Evolutionary conservation across 2,113 vertebrate genomes (phyloP).

Genomic region (Trinectes maculatus): DNA sequence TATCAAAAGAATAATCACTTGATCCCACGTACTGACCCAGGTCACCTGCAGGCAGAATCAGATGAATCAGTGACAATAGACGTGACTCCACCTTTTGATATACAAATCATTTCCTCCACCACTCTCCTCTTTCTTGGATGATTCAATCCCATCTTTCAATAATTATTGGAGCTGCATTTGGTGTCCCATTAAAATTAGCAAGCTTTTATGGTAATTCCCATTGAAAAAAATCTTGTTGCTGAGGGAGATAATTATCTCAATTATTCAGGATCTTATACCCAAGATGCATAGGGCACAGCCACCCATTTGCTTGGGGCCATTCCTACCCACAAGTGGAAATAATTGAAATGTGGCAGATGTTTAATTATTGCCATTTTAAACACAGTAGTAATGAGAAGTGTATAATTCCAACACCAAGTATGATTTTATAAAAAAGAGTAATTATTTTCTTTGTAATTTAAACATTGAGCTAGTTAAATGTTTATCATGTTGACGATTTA

Average conservation of each 20-base stretch:
- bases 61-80: constrained; percentile 35
- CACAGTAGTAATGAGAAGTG: constrained; percentile 62
- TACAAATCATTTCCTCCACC: constrained; percentile 34
- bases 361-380: constrained; percentile 82
- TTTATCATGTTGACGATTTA: constrained; percentile 50
- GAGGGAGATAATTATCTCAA: constrained; percentile 81
- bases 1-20: constrained; percentile 3
- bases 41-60: constrained; percentile 30
- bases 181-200: constrained; percentile 73
- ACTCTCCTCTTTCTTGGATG: constrained; percentile 29
- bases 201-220: constrained; percentile 78
- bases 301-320: constrained; percentile 71
- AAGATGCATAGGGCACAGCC: constrained; percentile 63
- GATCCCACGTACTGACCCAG: constrained; percentile 15
- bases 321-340: constrained; percentile 77
- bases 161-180: constrained; percentile 69
- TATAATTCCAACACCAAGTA: constrained; percentile 54
- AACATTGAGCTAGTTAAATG: constrained; percentile 48
- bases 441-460: constrained; percentile 49
- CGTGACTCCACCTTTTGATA: constrained; percentile 35
- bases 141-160: constrained; percentile 38
- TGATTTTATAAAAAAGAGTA: constrained; percentile 46
- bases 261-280: constrained; percentile 79
- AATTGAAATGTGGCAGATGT: constrained; percentile 79
- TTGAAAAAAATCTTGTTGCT: constrained; percentile 71